Evolutionary conservation across 2,888 invertebrate species (phyloP).

Genomic region (Keiferia lycopersicella): DNA sequence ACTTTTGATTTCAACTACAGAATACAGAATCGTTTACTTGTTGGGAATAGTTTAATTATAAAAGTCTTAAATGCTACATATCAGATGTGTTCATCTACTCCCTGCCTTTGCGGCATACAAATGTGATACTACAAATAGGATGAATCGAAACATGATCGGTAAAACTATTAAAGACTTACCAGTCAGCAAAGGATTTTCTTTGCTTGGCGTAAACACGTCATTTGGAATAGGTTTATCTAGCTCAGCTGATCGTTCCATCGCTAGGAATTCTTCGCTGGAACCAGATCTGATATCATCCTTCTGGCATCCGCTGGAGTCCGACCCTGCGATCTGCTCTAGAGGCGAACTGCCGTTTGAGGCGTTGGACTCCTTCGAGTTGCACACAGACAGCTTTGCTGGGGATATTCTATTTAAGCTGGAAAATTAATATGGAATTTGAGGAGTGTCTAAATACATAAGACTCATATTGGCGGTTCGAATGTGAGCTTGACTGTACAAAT

Average conservation of each 20-base stretch:
- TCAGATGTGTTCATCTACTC: too few relatives aligned
- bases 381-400: slow-evolving; percentile 71
- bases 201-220: slow-evolving; percentile 47
- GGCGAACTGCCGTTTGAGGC: slow-evolving; percentile 57
- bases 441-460: too few relatives aligned
- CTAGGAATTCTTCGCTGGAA: slow-evolving; percentile 74
- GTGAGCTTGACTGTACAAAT: too few relatives aligned
- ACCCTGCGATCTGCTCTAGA: slow-evolving; percentile 58
- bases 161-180: too few relatives aligned
- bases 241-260: slow-evolving; percentile 75
- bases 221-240: slow-evolving; percentile 54
- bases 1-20: too few relatives aligned
- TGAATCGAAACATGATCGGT: too few relatives aligned
- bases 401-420: slow-evolving; percentile 72
- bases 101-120: too few relatives aligned
- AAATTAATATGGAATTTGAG: background rate
- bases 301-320: slow-evolving; percentile 63
- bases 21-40: too few relatives aligned
- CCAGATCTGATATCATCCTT: slow-evolving; percentile 66
- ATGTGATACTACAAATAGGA: too few relatives aligned
- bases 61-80: too few relatives aligned
- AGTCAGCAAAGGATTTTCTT: slow-evolving; percentile 50
- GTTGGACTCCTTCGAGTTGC: slow-evolving; percentile 64
- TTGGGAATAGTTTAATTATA: too few relatives aligned
- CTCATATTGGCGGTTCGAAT: too few relatives aligned